Conservation (phyloP, 2,888 invertebrate genomes). For the Megaustenia siamemsis region DNA sequence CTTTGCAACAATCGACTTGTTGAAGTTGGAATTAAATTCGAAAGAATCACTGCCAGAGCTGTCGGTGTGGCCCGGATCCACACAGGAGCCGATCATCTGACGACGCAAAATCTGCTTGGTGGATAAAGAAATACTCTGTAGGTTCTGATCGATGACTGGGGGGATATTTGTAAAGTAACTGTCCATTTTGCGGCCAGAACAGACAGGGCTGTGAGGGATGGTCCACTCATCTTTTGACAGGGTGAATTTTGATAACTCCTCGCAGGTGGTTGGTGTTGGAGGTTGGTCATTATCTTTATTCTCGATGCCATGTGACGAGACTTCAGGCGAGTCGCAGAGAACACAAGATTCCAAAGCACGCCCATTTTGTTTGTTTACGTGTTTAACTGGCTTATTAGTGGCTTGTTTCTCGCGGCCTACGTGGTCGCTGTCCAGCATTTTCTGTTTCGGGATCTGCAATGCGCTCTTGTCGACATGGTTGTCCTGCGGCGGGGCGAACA, state of each 20-base stretch:
- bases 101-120: conserved; percentile 22
- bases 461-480: neutral
- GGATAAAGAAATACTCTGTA: neutral
- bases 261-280: neutral
- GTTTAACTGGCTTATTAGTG: neutral
- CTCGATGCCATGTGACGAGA: neutral
- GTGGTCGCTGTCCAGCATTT: too few relatives aligned
- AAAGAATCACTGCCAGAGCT: neutral
- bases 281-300: neutral
- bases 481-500: neutral
- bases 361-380: neutral
- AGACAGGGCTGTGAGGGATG: neutral
- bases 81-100: conserved; percentile 29
- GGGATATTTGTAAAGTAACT: conserved; percentile 14
- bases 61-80: conserved; percentile 22
- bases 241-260: neutral
- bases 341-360: neutral
- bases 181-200: neutral
- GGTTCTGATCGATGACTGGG: conserved; percentile 5
- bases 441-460: neutral
- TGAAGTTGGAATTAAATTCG: conserved; percentile 30
- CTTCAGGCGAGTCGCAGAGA: neutral
- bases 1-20: neutral
- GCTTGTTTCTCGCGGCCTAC: too few relatives aligned
- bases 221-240: conserved; percentile 21